Evolutionary conservation across 2,797 vertebrate species (phyloP), one percentile per base, ranked within the genome.

Genomic region (Poliocrania exsul): DNA sequence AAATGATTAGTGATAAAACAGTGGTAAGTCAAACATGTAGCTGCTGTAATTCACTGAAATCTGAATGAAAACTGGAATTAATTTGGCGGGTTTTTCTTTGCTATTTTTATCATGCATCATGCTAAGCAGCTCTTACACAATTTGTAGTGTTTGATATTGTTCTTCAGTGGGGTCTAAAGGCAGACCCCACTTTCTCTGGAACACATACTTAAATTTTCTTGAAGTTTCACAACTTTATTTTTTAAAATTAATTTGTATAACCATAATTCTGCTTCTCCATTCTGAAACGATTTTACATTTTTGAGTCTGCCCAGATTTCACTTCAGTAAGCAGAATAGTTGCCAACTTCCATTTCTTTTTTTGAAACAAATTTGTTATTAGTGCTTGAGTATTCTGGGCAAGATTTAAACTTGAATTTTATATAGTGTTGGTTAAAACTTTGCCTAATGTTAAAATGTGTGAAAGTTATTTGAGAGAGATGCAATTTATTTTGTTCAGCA

Each of bases 401-500:
- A 88, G 38, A 61, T 90, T 90, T 91, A 54, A 80, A 73, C 73
- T 81, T 83, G 37, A 78, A 40, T 90, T 90, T 90, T 90, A 25
- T 51, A 11, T 86, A 79, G 29, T 72, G 16, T 86, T 87, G 33
- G 11, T 66, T 70, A 93, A 91, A 92, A 15, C 33, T 73, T 88
- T 83, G 25, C 53, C 23, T 78, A 18, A 25, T 84, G 49, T 66
- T 83, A 91, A 94, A 74, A 51, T 61, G 28, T 77, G 46, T 90
- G 46, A 67, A 87, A 83, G 62, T 65, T 77, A 61, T 37, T 74
- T 89, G 70, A 85, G 67, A 89, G 62, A 81, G 26, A 40, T 1
- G 35, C 11, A 53, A 40, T 93, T 81, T 74, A 51, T 84, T 88
- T 91, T 80, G 31, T 69, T 91, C 51, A 75, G 50, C 51, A 47